A percentile compares a stretch with the other conserved stretches of the same genome.
These are phyloP conservation scores for Dyspetes luteomarginatus DNA, from an alignment of 2,888 invertebrate species.

Conservation along the genomic window DNA sequence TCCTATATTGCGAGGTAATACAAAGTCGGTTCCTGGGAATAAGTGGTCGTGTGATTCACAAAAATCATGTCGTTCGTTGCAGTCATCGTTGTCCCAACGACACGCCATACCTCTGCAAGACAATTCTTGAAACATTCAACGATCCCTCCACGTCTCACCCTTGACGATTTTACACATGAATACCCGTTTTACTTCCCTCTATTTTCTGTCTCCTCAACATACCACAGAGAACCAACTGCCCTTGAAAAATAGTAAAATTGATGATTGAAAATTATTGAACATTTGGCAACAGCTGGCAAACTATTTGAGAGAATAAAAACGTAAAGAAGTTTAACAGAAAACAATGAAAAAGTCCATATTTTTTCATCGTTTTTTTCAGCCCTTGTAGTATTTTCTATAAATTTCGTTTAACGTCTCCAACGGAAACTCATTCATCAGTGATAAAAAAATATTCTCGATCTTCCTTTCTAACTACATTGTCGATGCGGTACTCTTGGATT, in stretches of 20 bases:
- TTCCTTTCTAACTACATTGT: too few relatives aligned
- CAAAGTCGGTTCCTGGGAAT: slow-evolving; percentile 44
- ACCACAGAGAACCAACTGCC: not conserved
- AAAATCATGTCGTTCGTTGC: slow-evolving; percentile 63
- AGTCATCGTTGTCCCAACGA: slow-evolving; percentile 64
- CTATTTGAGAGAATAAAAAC: too few relatives aligned
- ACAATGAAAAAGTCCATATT: too few relatives aligned
- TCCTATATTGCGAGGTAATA: slow-evolving; percentile 21
- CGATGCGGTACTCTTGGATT: too few relatives aligned
- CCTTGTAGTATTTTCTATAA: too few relatives aligned
- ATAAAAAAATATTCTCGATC: not conserved
- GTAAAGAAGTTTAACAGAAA: too few relatives aligned
- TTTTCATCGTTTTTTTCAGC: too few relatives aligned
- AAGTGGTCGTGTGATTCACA: slow-evolving; percentile 54
- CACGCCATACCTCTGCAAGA: slow-evolving; percentile 35
- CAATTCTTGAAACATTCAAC: slow-evolving; percentile 53
- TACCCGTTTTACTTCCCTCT: not conserved
- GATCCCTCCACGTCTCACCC: slow-evolving; percentile 47
- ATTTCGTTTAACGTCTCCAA: too few relatives aligned
- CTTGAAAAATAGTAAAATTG: not conserved
- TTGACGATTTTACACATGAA: slow-evolving; percentile 6
- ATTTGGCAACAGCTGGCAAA: too few relatives aligned
- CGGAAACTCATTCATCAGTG: too few relatives aligned
- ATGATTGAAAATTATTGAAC: too few relatives aligned
- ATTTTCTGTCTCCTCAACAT: not conserved